Base-by-base conservation (phyloP, 2,888 invertebrate genomes). In the Parelbella ahira region DNA sequence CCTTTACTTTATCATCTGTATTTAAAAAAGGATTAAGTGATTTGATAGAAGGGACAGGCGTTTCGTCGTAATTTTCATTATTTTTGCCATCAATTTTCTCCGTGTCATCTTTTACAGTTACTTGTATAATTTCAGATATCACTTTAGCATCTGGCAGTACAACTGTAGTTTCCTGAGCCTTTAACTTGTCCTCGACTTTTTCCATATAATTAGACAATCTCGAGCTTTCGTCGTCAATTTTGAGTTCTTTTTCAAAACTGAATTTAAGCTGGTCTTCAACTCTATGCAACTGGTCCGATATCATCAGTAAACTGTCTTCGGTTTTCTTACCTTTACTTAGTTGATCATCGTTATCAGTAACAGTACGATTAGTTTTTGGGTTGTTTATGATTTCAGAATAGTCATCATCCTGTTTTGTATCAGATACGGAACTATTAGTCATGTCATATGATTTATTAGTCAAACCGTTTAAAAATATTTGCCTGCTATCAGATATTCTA, bases 211-310 rank as follows among this genome's bases (percentile, higher is more conserved):
- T 65, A 1, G 71, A 67, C 24, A 79, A 58, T 43, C 65, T 71
- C 32, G 62, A 30, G 48, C 71, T 77, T 60, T 87, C 81, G 49
- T 82, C 79, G 42, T 68, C 68, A 37, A 81, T 60, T 46, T 78
- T 73, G n/a, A 79, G 53, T 53, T 86, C 86, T 50, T 80, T 86
- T 58, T 88, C 88, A 55, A 72, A 71, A 64, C 79, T 84, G 51
- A 78, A 78, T 53, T 88, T 88, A 13, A 88, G 58, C 51, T 84
- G 80, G 55, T 83, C 79, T 71, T 88, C 88, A 13, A 84, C 86
- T 70, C 79, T 86, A 49, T 83, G 70, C 25, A 88, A 53, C 55
- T 88, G 88, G 58, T 87, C 66, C 10, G 88, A 88, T 61, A 88
- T 88, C 37, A 77, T 77, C 50, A 88, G 56, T 47, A 88, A 74